phyloP scores from a whole-genome alignment of 2,888 invertebrate species.

The Thecocarcelia acutangulata region DNA sequence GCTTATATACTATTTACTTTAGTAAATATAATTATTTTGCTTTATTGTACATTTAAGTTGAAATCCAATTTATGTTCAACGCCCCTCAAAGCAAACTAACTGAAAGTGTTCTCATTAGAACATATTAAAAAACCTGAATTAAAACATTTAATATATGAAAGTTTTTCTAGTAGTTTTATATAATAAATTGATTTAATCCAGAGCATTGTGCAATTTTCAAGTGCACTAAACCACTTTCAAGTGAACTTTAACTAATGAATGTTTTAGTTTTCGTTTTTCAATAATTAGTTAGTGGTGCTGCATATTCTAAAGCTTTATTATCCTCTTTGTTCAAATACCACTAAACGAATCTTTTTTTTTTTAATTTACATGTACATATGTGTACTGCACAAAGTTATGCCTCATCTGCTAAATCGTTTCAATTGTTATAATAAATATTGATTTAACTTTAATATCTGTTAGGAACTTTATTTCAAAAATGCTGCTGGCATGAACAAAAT shows the following conservation, averaged over 20 bases:
- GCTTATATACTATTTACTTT: too few relatives aligned
- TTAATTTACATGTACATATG: not conserved
- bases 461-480: constrained; percentile 39
- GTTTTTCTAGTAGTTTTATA: not conserved
- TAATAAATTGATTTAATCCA: constrained; percentile 6
- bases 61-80: too few relatives aligned
- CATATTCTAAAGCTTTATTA: constrained; percentile 32
- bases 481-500: not conserved
- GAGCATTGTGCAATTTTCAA: constrained; percentile 32
- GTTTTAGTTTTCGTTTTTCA: constrained; percentile 5
- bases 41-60: too few relatives aligned
- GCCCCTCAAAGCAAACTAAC: too few relatives aligned
- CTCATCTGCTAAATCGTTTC: constrained; percentile 30
- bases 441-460: constrained; percentile 35
- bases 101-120: too few relatives aligned
- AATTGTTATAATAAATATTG: constrained; percentile 40
- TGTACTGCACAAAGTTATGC: not conserved
- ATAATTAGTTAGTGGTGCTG: not conserved
- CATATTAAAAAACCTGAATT: too few relatives aligned
- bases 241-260: constrained; percentile 28
- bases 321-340: constrained; percentile 14
- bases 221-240: constrained; percentile 34
- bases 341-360: not conserved
- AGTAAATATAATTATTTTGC: too few relatives aligned
- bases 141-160: not conserved